A percentile compares a stretch with the other conserved stretches of the same genome.
Conservation (phyloP, 2,797 vertebrate species). For the Molothrus aeneus region DNA sequence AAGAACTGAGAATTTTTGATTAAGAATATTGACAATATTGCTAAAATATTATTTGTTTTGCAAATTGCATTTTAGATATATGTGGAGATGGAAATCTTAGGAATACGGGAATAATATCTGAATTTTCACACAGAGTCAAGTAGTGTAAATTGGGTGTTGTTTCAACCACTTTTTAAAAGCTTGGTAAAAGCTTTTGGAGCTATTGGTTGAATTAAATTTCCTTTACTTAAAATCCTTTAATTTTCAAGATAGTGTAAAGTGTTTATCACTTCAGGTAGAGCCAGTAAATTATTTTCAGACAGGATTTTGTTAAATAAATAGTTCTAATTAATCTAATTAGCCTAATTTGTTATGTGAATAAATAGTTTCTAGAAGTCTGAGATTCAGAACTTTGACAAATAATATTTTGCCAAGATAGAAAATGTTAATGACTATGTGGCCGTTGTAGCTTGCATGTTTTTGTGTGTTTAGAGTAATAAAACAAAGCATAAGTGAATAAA, state of each 20-base stretch:
- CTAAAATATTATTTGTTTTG: background rate
- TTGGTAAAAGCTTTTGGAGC: background rate
- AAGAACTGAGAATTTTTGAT: background rate
- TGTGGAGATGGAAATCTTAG: background rate
- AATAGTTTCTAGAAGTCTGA: background rate
- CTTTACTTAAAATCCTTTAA: background rate
- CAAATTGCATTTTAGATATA: background rate
- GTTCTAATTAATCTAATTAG: background rate
- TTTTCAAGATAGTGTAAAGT: background rate
- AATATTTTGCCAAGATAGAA: background rate
- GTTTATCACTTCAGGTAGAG: background rate
- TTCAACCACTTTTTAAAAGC: constrained; percentile 4
- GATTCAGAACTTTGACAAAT: background rate
- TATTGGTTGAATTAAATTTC: background rate
- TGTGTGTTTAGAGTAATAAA: background rate
- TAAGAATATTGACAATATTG: background rate
- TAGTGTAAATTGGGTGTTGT: background rate
- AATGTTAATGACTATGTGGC: background rate
- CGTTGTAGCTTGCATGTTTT: background rate
- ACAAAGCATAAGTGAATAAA: background rate
- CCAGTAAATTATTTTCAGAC: constrained; percentile 8
- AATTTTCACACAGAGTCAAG: background rate
- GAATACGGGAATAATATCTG: background rate
- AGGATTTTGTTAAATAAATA: background rate
- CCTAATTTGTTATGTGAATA: background rate